Base-by-base conservation (phyloP, 2,888 invertebrate genomes). In the Teleogryllus oceanicus region DNA sequence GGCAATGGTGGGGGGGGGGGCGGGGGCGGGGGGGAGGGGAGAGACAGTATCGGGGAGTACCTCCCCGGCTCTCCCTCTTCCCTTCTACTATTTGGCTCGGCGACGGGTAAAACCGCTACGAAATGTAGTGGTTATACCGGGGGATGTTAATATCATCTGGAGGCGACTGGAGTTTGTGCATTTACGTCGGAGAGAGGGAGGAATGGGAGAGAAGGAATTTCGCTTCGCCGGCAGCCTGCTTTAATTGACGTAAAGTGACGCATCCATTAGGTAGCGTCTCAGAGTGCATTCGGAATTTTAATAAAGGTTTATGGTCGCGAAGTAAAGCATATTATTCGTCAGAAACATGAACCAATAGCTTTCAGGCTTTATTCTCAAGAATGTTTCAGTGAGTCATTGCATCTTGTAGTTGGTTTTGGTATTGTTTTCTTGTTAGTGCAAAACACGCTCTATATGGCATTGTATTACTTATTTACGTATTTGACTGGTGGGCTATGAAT, bases 231-330 rank as follows among this genome's bases (percentile, higher is more conserved):
- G 62, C n/a, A 62, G n/a, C 11, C n/a, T 62, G 16, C 62, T 62
- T 62, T 62, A 62, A 62, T 62, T 62, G 62, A 62, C 62, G 62
- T 13, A 16, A 62, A 62, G 62, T 62, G 62, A 62, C 62, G 62
- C 62, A 62, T 62, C 62, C 62, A 62, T 62, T 62, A 62, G 16
- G n/a, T 18, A 5, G 62, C n/a, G 12, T n/a, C 13, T n/a, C 62
- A 13, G 62, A 62, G 62, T 62, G 62, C 62, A n/a, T n/a, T 18
- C 62, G 16, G 62, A 62, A 62, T 62, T 62, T 62, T 62, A 62
- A 62, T 62, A n/a, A 18, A 62, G n/a, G 62, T 62, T 62, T 62
- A 62, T 62, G 62, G 37, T 62, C 16, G 13, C 16, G 16, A n/a
- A 18, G 62, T 62, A 62, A 62, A 16, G 62, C 37, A 8, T 37